Conservation (phyloP, 2,113 vertebrate species). For the Archilochus colubris region DNA sequence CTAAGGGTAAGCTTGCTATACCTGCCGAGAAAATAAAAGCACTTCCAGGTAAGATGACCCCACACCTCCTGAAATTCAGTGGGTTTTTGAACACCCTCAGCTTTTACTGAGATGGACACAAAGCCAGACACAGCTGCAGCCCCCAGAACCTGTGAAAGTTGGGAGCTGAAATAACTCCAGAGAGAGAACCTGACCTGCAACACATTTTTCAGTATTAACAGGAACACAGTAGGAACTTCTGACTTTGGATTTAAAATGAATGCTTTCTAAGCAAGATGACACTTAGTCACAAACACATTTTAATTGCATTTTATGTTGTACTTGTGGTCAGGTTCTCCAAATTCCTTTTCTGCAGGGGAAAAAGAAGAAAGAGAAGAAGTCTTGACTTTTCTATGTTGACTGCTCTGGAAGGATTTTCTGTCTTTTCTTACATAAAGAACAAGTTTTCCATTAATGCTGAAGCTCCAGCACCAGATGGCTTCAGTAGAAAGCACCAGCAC, state of each 20-base stretch:
- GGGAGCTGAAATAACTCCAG: background rate
- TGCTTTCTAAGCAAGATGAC: background rate
- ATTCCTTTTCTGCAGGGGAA: background rate
- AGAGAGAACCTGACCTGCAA: background rate
- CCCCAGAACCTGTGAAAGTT: background rate
- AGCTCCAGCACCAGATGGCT: slow-evolving; percentile 9
- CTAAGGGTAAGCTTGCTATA: background rate
- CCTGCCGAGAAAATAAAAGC: background rate
- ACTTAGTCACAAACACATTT: background rate
- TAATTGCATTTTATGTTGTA: background rate
- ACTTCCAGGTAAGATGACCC: background rate
- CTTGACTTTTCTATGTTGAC: background rate
- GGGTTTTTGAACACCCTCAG: background rate
- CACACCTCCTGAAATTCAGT: background rate
- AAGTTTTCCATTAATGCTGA: background rate
- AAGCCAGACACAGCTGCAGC: background rate
- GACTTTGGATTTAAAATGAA: background rate
- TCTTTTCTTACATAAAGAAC: background rate
- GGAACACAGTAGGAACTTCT: background rate
- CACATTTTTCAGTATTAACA: background rate
- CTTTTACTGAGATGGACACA: background rate
- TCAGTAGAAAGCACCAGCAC: background rate
- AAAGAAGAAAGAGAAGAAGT: background rate
- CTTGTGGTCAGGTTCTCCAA: background rate
- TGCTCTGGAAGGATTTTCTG: slow-evolving; percentile 8